Base-by-base conservation (phyloP, 2,797 vertebrate genomes). In the Acanthurus lineatus region DNA sequence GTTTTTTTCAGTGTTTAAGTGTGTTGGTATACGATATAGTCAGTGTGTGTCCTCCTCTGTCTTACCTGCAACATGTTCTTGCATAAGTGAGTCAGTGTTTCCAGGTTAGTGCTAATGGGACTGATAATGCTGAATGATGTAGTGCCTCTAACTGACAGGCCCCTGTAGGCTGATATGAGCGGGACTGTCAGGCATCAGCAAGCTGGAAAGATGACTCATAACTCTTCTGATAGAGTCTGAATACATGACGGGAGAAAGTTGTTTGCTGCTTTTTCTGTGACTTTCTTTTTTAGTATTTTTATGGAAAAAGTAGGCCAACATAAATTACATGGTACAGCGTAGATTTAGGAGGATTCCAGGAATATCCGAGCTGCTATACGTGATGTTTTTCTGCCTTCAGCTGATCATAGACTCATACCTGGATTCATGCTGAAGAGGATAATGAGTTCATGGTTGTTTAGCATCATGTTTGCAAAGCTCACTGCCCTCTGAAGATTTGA, bases 171-270 rank as follows among this genome's bases (percentile, higher is more conserved):
- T 15, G 68, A 63, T 45, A 68, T 54, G 73, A 84, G 69, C 0
- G 2, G 17, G 59, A 68, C 67, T 79, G 74, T 81, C 77, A 79
- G 40, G 68, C 69, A 61, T 84, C 62, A 20, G 62, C 79, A 76
- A 76, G 75, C 63, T 65, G 48, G 1, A 57, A 61, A 19, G 59
- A 81, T 86, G 79, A 84, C 57, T 67, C 75, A 82, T 40, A 72
- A 58, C 64, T 76, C 54, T 9, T 57, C 58, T 82, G 71, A 78
- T 17, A 56, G 63, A 67, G 57, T 71, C 45, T 53, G 78, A 82
- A 20, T 32, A 6, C 16, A 44, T 52, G 20, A 70, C n/a, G 47
- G 0, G 42, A 59, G 20, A 51, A 61, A 58, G 53, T 52, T 19
- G 16, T 14, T 16, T 63, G 60, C 67, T 49, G 48, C 2, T 49